Base-by-base conservation (phyloP, 2,113 vertebrate species). In the Caranx melampygus region DNA sequence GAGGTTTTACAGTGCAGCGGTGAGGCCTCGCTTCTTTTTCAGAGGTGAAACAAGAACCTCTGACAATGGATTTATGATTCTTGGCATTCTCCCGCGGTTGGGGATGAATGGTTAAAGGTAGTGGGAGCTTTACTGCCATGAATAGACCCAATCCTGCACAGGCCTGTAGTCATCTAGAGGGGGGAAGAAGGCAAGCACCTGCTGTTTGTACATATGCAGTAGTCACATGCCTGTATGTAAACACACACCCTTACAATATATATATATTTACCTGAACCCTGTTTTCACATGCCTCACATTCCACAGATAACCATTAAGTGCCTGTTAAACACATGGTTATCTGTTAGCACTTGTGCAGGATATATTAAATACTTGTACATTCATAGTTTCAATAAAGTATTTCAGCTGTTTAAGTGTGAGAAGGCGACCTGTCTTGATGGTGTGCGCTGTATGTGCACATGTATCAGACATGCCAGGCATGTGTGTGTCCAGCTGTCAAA, bases 401-500 rank as follows among this genome's bases (percentile, higher is more conserved):
- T 75, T 88, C 89, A 79, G 87, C 85, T 90, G 88, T 65, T 86
- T 65, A 9, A 47, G 76, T 16, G 14, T 14, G 45, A 62, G 58
- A 76, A 34, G n/a, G 51, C 57, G 18, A 64, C 49, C 37, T 76
- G 85, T 62, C 51, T 34, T 6, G 59, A 37, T 62, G 40, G 70
- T 6, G 63, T 37, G 69, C 34, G 8, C 13, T 54, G 40, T 40
- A 35, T 55, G 34, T 58, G 26, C 20, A 60, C 37, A 65, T 75
- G 44, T 40, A 42, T 79, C 45, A 58, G 51, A 65, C 54, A 61
- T 52, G 60, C 35, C 26, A 1, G 51, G 58, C 78, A 77, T 63
- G 75, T 60, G 75, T 60, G 68, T 44, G 55, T 79, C 73, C 88
- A 88, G 86, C 86, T 92, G 92, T 88, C 78, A 42, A 14, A 21